Conservation (phyloP, 2,888 invertebrate genomes). For the Resseliella maxima region DNA sequence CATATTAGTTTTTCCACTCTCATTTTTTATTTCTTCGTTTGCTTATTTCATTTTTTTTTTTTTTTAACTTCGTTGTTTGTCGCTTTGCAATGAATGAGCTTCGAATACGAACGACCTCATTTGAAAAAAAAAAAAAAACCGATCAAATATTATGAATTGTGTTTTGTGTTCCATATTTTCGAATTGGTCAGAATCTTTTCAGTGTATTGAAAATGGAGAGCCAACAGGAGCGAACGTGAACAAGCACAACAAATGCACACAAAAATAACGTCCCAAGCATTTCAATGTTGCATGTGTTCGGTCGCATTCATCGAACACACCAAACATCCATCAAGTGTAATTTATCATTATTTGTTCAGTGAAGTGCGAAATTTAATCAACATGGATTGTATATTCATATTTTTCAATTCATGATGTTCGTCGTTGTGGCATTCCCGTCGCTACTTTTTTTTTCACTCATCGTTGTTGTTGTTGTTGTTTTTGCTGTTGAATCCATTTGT, state of each 20-base stretch:
- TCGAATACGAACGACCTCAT: background rate
- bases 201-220: background rate
- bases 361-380: constrained; percentile 59
- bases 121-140: background rate
- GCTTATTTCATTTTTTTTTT: background rate
- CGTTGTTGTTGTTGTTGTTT: background rate
- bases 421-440: background rate
- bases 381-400: constrained; percentile 56
- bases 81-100: background rate
- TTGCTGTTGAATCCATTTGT: background rate
- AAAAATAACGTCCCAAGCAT: background rate
- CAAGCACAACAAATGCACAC: background rate
- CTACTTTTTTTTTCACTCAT: background rate
- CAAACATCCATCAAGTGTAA: constrained; percentile 58
- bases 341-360: constrained; percentile 58
- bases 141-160: constrained; percentile 36
- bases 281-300: constrained; percentile 38
- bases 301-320: constrained; percentile 38
- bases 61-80: background rate
- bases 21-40: no score
- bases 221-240: background rate
- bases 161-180: background rate
- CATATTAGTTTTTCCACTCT: constrained; percentile 43
- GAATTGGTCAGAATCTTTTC: background rate
- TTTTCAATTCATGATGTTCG: constrained; percentile 55